Evolutionary conservation across 2,797 vertebrate genomes (phyloP).

Genomic region (Scleropages formosus): DNA sequence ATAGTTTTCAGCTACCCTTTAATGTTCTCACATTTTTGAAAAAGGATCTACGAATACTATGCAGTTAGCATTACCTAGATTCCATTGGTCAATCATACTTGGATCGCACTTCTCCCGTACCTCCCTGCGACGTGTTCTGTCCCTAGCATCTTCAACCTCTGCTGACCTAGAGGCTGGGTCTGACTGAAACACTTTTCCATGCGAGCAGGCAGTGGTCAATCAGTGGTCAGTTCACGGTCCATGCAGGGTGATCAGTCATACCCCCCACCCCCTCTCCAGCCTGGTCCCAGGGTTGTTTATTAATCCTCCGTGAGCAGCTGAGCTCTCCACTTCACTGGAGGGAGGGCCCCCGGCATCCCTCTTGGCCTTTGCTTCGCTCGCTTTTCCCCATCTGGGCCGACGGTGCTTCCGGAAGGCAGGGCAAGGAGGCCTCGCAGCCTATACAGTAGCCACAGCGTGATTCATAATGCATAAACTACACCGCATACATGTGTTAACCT

Average conservation of each 20-base stretch:
- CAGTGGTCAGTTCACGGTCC: not conserved
- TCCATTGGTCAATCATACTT: too few species aligned
- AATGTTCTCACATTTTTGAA: too few species aligned
- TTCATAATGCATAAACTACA: conserved; percentile 26
- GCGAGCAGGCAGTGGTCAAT: not conserved
- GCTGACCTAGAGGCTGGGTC: not conserved
- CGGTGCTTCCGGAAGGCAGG: not conserved
- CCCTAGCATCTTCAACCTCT: not conserved
- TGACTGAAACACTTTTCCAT: not conserved
- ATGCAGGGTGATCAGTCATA: not conserved
- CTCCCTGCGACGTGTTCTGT: too few species aligned
- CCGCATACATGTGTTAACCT: conserved; percentile 21
- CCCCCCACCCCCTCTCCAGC: not conserved
- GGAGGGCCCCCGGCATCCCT: not conserved
- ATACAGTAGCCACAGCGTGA: not conserved
- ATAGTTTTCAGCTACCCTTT: too few species aligned
- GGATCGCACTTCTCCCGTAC: too few species aligned
- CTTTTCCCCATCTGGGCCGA: not conserved
- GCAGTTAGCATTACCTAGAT: too few species aligned
- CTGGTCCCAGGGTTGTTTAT: not conserved
- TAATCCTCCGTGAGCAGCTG: too few species aligned
- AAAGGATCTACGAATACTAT: too few species aligned
- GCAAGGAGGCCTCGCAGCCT: not conserved
- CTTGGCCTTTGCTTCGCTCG: not conserved
- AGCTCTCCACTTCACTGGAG: conserved; percentile 2